Evolutionary conservation across 2,797 vertebrate genomes (phyloP), one percentile per base, ranked within the genome.

Genomic region (Ceyx erithaca): DNA sequence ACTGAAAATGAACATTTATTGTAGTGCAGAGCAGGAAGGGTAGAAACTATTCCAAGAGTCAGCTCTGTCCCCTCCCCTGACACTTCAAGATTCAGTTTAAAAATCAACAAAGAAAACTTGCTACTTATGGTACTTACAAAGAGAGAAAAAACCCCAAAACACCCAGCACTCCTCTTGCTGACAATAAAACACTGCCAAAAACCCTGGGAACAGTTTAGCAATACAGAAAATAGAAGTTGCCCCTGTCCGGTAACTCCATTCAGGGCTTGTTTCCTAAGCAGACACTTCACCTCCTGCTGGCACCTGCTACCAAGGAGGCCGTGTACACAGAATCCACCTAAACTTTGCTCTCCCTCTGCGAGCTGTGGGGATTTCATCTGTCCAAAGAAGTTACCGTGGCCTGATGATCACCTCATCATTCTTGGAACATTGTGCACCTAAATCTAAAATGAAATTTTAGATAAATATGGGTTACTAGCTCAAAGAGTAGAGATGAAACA

Each of bases 351-450:
- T 37, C 37, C 37, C 45, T 46, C 45, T 46, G 45, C 20, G 20
- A 21, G 19, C 28, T 9, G 9, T 14, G 15, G 7, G 20, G 28
- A 31, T 25, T 33, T 31, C 22, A 18, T 6, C 43, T 7, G 7
- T 68, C 31, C 46, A 14, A 18, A 35, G 31, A 26, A 28, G 33
- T 14, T 25, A 21, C n/a, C 92, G 98, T 96, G 48, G 98, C 95
- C 94, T 98, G 98, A 67, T 97, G 85, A 8, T 97, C 97, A 4
- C 97, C 88, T 0, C 97, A 90, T 1, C 80, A 92, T 0, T 97
- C 94, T 96, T 98, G 98, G 5, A 97, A 98, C 90, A 98, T 71
- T 97, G 96, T 98, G 98, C 12, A 95, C 94, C 82, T 98, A 98
- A 18, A 95, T 94, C 97, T 98, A 97, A 73, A 97, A 43, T 52